phyloP scores from a whole-genome alignment of 2,797 vertebrate genomes.

The Benthosema pterotum region DNA sequence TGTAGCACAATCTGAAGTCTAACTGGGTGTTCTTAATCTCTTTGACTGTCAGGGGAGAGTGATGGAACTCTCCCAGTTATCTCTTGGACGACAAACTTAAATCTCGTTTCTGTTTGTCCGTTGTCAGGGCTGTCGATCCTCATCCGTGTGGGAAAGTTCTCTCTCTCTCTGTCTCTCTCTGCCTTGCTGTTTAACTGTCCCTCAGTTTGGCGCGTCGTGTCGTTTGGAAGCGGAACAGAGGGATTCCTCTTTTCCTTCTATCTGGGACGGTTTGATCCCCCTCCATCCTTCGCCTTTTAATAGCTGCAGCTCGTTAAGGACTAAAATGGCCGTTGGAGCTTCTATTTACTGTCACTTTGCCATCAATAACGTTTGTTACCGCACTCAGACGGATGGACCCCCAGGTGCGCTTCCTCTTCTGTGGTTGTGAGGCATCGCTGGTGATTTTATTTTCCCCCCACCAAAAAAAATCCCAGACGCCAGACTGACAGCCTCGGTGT shows the following conservation, averaged over 20 bases:
- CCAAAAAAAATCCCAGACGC: conserved; percentile 17
- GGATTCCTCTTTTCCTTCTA: conserved; percentile 21
- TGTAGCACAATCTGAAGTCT: not conserved
- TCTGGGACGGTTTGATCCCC: conserved; percentile 28
- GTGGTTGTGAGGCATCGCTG: conserved; percentile 7
- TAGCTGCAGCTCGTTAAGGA: conserved; percentile 38
- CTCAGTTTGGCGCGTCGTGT: conserved; percentile 52
- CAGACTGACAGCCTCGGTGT: not conserved
- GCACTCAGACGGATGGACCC: conserved; percentile 15
- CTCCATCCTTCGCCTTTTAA: not conserved
- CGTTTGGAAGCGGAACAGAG: conserved; percentile 34
- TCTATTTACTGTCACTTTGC: conserved; percentile 19
- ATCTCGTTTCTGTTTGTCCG: conserved; percentile 26
- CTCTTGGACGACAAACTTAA: conserved; percentile 4
- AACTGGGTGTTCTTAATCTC: conserved; percentile 13
- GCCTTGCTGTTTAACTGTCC: conserved; percentile 38
- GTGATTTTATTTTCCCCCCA: conserved; percentile 21
- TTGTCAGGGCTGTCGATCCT: conserved; percentile 33
- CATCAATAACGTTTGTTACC: conserved; percentile 4
- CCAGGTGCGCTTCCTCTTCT: conserved; percentile 26
- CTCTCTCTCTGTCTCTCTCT: conserved; percentile 10
- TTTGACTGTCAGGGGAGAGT: conserved; percentile 13
- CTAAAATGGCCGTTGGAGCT: conserved; percentile 20
- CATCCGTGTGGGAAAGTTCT: conserved; percentile 36
- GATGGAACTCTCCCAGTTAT: not conserved